A percentile compares a stretch with the other conserved stretches of the same genome.
Conservation (phyloP, 2,113 vertebrate genomes). For the Spea multiplicata region DNA sequence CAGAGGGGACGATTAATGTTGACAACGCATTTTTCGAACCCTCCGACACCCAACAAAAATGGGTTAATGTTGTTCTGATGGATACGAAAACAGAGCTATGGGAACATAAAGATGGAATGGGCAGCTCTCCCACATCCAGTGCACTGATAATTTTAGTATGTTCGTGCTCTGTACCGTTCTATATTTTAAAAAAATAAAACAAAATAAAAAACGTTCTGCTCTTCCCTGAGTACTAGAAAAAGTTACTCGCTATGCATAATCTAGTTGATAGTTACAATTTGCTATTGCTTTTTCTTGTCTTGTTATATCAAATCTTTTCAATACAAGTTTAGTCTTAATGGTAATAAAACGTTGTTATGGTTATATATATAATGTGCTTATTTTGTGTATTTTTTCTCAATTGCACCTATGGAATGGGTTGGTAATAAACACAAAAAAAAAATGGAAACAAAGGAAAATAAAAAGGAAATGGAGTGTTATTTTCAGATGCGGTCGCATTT, state of each 20-base stretch:
- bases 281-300: constrained; percentile 99
- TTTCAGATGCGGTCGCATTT: no score
- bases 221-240: constrained; percentile 99
- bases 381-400: constrained; percentile 92
- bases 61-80: no score
- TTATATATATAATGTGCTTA: constrained; percentile 99
- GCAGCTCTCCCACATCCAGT: constrained; percentile 95
- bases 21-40: no score
- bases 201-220: constrained; percentile 88
- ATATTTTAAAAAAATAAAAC: constrained; percentile 96
- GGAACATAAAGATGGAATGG: constrained; percentile 89
- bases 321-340: constrained; percentile 99
- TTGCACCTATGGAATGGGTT: background rate
- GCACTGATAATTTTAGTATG: constrained; percentile 99
- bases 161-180: constrained; percentile 99
- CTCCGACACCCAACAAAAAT: no score
- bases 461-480: no score
- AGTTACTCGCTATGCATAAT: constrained; percentile 99
- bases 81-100: constrained; percentile 88
- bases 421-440: no score
- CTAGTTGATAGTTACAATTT: constrained; percentile 99
- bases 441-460: no score
- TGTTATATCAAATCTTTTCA: constrained; percentile 99
- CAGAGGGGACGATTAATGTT: no score
- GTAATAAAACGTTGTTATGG: constrained; percentile 99